phyloP scores from a whole-genome alignment of 2,888 invertebrate genomes.

The Drosophila colorata region DNA sequence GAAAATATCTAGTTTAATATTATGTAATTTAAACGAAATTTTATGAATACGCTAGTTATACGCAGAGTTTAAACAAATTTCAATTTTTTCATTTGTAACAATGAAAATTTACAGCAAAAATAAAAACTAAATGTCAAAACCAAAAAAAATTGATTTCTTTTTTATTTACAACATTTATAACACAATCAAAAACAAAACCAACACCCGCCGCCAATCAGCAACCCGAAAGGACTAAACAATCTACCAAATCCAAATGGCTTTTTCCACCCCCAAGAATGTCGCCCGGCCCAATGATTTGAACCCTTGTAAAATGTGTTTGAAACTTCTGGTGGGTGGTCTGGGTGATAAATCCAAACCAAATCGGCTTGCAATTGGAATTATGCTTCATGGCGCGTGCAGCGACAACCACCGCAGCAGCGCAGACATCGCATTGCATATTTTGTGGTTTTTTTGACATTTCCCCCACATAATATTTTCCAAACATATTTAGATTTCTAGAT shows the following conservation, averaged over 20 bases:
- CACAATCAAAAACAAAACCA: constrained; percentile 2
- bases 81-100: constrained; percentile 71
- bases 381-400: constrained; percentile 68
- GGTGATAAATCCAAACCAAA: constrained; percentile 19
- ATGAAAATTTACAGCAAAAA: constrained; percentile 74
- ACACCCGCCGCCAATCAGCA: constrained; percentile 28
- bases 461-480: constrained; percentile 12
- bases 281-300: constrained; percentile 24
- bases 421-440: constrained; percentile 47
- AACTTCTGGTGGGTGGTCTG: constrained; percentile 24
- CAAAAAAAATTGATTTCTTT: constrained; percentile 12
- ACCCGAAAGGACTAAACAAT: constrained; percentile 51
- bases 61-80: constrained; percentile 61
- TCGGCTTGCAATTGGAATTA: constrained; percentile 65
- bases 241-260: constrained; percentile 8
- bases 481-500: constrained; percentile 22
- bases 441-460: constrained; percentile 60
- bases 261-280: constrained; percentile 37
- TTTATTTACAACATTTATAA: background rate
- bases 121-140: constrained; percentile 73
- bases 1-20: constrained; percentile 76
- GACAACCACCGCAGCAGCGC: constrained; percentile 48
- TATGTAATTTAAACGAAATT: constrained; percentile 80
- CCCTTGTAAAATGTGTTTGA: constrained; percentile 49
- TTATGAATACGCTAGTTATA: constrained; percentile 75